Evolutionary conservation across 1,140 invertebrate genomes (phyloP), one percentile per base, ranked within the genome.

Genomic region (Adoxophyes honmai): DNA sequence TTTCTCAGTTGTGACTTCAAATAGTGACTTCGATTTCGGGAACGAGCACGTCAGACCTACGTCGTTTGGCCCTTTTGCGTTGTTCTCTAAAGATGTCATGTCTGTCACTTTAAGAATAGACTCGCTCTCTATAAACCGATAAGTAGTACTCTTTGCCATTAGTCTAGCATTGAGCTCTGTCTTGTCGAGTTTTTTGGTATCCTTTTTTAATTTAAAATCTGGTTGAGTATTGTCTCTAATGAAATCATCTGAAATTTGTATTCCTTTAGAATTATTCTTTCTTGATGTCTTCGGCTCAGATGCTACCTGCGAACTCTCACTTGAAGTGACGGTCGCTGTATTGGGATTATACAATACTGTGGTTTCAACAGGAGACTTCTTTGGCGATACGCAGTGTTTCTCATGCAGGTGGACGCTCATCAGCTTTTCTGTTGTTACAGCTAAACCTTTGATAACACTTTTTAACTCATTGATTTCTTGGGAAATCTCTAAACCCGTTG

Each of bases 41-140:
- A 79, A 66, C 1, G 70, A 74, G 21, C 68, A 70, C 6, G 66
- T 70, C 1, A 76, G 52, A 3, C 57, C 59, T 66, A 69, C 59
- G 16, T 74, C 67, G 21, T 34, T 59, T n/a, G 38, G 10, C 54
- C 54, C 52, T 4, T 57, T 61, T 5, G 54, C 34, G 48, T 62
- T 59, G 11, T 52, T 39, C 34, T 33, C 64, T 42, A 21, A 61
- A 42, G 73, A 74, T 7, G 81, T 82, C 75, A 86, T 80, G 54
- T 86, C 76, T 14, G 81, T 84, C 4, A 84, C 80, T 73, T 73
- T 81, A 0, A 86, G 35, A 38, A 86, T 55, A 4, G 81, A 78
- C 73, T 86, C 83, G 58, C 83, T 86, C 1, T 81, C 81, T 39
- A 86, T 83, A 21, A 84, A 57, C n/a, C 68, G 67, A 56, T 81